Evolutionary conservation across 2,888 invertebrate species (phyloP), one percentile per base, ranked within the genome.

Genomic region (Chelonus formosanus): DNA sequence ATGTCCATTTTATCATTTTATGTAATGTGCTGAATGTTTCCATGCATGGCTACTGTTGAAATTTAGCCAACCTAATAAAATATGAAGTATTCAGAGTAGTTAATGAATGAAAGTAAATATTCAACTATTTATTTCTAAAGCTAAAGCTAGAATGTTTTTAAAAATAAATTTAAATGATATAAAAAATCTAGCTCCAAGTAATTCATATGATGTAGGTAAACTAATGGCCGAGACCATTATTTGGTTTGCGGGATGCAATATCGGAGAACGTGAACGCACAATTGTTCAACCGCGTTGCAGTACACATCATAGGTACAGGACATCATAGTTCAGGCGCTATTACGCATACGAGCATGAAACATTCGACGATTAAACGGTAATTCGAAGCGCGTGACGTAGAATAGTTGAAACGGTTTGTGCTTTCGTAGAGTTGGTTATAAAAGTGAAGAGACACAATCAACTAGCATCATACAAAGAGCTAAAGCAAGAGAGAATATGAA

Each of bases 281-380:
- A 61, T 61, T 36, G 52, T 61, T 61, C 43, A 43, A 40, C 53
- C 43, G 52, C 60, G 40, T 58, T 48, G 36, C 60, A n/a, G 36
- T 50, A 60, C 52, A 61, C 50, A 52, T 52, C 52, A 52, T 31
- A 52, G 36, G 31, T 32, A 32, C 43, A 60, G 52, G 52, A 32
- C 52, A 52, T 40, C 36, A 35, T 57, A 57, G n/a, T 4, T 44
- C 31, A 43, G 44, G 36, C 52, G 52, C 32, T 53, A 52, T 61
- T 52, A 61, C 52, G 60, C 52, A 61, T 61, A 61, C 43, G 43
- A 43, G 60, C 52, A 36, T 61, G 60, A 10, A 61, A 61, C 61
- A 53, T 53, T 61, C 10, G 34, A 44, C 52, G 53, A 61, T 61
- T 61, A 61, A 61, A 61, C 53, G 53, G 34, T 61, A 61, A 61